These are phyloP conservation scores for Numenius phaeopus DNA, from an alignment of 2,797 vertebrate genomes.

Conservation along the genomic window DNA sequence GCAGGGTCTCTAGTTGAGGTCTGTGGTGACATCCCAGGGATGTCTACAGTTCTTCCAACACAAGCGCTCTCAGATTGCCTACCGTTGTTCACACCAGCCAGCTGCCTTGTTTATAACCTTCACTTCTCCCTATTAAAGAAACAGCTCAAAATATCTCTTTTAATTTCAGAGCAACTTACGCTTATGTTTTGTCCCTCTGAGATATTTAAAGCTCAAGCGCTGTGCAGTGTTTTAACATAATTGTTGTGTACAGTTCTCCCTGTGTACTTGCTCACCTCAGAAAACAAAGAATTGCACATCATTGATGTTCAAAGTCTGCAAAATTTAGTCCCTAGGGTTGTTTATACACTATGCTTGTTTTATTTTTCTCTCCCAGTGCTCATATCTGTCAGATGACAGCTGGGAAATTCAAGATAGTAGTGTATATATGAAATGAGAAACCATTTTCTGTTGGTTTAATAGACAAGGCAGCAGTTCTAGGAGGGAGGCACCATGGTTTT, in stretches of 20 bases:
- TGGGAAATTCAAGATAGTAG: slow-evolving; percentile 11
- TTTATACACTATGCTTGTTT: slow-evolving; percentile 7
- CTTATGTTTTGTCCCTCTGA: neutral
- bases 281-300: slow-evolving; percentile 43
- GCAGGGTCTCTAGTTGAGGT: neutral
- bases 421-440: neutral
- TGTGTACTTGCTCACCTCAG: slow-evolving; percentile 40
- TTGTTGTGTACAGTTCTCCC: slow-evolving; percentile 24
- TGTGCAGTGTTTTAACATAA: slow-evolving; percentile 8
- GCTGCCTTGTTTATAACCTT: neutral
- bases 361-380: slow-evolving; percentile 19
- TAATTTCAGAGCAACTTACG: neutral
- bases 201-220: neutral
- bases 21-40: neutral
- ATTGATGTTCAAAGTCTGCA: slow-evolving; percentile 18
- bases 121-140: neutral
- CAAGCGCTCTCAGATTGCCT: neutral
- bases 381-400: slow-evolving; percentile 45
- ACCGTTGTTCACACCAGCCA: fast-evolving
- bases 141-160: neutral
- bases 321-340: slow-evolving; percentile 30
- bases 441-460: neutral
- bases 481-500: neutral
- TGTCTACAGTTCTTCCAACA: neutral
- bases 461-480: neutral